Conservation (phyloP, 1,140 invertebrate genomes). For the Hetaerina americana region DNA sequence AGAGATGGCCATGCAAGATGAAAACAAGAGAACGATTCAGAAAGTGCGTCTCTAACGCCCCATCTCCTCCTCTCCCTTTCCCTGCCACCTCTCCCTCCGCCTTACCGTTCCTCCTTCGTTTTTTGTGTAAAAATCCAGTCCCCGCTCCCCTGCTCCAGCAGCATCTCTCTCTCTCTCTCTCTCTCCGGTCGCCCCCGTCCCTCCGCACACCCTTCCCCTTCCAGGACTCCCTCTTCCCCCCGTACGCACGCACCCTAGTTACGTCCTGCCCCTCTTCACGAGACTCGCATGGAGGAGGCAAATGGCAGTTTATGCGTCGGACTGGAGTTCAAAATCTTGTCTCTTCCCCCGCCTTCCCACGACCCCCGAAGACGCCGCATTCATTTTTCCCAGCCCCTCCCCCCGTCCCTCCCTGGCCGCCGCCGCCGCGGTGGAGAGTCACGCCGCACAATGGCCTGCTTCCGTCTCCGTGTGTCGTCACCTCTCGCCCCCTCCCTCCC, state of each 20-base stretch:
- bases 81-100: background rate
- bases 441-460: no score
- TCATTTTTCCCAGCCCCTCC: no score
- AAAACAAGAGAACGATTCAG: background rate
- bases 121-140: no score
- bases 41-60: background rate
- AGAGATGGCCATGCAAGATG: background rate
- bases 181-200: background rate
- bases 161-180: background rate
- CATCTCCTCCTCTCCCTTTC: background rate
- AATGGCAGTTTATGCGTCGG: background rate
- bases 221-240: background rate
- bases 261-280: no score
- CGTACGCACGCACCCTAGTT: background rate
- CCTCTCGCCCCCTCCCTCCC: no score
- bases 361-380: background rate
- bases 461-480: no score
- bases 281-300: background rate
- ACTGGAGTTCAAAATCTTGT: background rate
- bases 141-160: no score
- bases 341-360: background rate
- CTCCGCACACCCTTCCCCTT: background rate
- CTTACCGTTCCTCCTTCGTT: background rate
- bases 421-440: no score
- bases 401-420: no score